Evolutionary conservation across 2,113 vertebrate genomes (phyloP), one percentile per base, ranked within the genome.

Genomic region (Microtus richardsoni): DNA sequence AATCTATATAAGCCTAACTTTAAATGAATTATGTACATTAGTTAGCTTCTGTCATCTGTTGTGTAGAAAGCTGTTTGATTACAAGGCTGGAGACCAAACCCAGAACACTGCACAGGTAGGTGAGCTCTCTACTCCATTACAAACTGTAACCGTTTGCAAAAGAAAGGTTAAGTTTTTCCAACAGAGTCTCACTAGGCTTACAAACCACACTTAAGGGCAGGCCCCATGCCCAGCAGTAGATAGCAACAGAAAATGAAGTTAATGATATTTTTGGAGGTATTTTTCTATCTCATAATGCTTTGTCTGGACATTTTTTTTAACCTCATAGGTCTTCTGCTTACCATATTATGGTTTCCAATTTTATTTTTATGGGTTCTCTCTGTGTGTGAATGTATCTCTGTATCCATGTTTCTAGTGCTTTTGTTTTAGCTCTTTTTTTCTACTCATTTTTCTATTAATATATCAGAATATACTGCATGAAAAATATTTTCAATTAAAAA

Each of bases 11-110:
- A 64, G 70, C n/a, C 73, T 80, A 94, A 80, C 49, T 86, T 94
- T 83, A 95, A 97, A 71, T 49, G 3, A 75, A 92, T 91, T 82
- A 92, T 87, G 66, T 2, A 93, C 30, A 86, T 44, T 58, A 87
- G 13, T 58, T 80, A 80, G 52, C 33, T 39, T n/a, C 58, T 58
- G 78, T 58, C 52, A 58, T 58, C 11, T 24, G 41, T 83, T n/a
- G 78, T 89, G 89, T 87, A 14, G 79, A 73, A 89, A 17, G 52
- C 12, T 79, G 77, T 79, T 79, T 80, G 52, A n/a, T 12, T 80
- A 21, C 10, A 58, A 36, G 78, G 78, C 52, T 58, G 36, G 21
- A 1, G 19, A 58, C 5, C 36, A 80, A n/a, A 80, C 52, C 21
- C 21, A 13, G 21, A 80, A 52, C 49, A 36, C 49, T n/a, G 36